Base-by-base conservation (phyloP, 2,797 vertebrate species). In the Emydoidea blandingii region DNA sequence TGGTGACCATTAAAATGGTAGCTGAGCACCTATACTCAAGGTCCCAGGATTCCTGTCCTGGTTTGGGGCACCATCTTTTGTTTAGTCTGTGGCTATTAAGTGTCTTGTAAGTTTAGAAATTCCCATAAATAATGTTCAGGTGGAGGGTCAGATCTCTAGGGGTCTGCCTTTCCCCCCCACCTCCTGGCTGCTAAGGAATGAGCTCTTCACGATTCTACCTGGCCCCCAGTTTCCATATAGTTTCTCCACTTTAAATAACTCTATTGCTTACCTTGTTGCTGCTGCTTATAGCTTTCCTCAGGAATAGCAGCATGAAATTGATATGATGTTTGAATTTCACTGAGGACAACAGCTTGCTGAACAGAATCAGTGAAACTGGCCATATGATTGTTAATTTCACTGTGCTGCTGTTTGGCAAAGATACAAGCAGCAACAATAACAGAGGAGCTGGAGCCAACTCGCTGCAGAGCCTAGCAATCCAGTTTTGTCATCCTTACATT, bases 331-430 rank as follows among this genome's bases (percentile, higher is more conserved):
- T 85, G 62, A 76, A 89, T 76, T 91, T 59, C 49, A 90, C 14
- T 56, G 74, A 59, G 6, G n/a, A 76, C 11, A 2, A 50, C 4
- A 41, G 0, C n/a, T 8, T 4, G 19, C 81, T 59, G 53, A 59
- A 81, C 79, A 87, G 87, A 74, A 88, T 41, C 37, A 89, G 81
- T 27, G n/a, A 68, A 79, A n/a, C 19, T 79, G 31, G 62, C 49
- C 6, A 12, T 19, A 0, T 11, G 29, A 21, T 74, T 49, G 74
- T 78, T 72, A 23, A 6, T 83, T 85, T 74, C 59, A 5, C 29
- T 23, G 23, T 68, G 1, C 25, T 57, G 72, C 88, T 89, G 76
- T 34, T 52, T 41, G 89, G 44, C 74, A 76, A 76, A 76, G 44
- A 29, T 21, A 76, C 14, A 49, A 76, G 23, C 14, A 57, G 49